These are phyloP conservation scores for Heliconius himera DNA, from an alignment of 1,140 invertebrate genomes.

Conservation along the genomic window DNA sequence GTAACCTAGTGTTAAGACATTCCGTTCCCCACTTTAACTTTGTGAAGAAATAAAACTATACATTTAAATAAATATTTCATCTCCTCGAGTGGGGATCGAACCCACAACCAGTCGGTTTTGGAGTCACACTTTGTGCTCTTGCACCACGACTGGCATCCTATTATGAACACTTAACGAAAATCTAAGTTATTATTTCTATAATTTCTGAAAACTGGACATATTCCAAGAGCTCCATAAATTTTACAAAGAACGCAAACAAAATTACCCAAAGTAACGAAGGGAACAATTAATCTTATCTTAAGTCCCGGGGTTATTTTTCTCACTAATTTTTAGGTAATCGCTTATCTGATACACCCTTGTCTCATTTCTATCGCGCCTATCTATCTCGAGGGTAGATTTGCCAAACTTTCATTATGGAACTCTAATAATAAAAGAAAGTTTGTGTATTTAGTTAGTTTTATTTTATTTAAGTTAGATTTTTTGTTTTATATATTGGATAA, in stretches of 20 bases:
- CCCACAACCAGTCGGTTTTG: no score
- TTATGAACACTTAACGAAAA: not conserved
- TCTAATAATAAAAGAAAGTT: constrained; percentile 1
- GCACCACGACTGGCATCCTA: no score
- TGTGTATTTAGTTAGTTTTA: not conserved
- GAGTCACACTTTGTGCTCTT: no score
- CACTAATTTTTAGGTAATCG: constrained; percentile 30
- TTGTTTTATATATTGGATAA: no score
- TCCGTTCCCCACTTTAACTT: no score
- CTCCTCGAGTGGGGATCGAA: no score
- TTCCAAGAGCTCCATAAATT: constrained; percentile 1
- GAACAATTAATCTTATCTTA: constrained; percentile 21
- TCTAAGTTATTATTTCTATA: not conserved
- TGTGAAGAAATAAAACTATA: no score
- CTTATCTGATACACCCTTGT: constrained; percentile 32
- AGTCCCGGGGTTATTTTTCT: constrained; percentile 19
- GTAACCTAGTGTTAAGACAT: no score
- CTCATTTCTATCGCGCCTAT: constrained; percentile 22
- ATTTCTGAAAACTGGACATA: not conserved
- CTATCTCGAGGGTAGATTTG: constrained; percentile 23
- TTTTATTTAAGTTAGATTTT: not conserved
- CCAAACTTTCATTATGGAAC: constrained; percentile 21
- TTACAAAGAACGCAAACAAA: constrained; percentile 7
- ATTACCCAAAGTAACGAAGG: constrained; percentile 7
- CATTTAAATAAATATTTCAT: no score